Conservation (phyloP, 2,113 vertebrate genomes). For the Phoxinus phoxinus region DNA sequence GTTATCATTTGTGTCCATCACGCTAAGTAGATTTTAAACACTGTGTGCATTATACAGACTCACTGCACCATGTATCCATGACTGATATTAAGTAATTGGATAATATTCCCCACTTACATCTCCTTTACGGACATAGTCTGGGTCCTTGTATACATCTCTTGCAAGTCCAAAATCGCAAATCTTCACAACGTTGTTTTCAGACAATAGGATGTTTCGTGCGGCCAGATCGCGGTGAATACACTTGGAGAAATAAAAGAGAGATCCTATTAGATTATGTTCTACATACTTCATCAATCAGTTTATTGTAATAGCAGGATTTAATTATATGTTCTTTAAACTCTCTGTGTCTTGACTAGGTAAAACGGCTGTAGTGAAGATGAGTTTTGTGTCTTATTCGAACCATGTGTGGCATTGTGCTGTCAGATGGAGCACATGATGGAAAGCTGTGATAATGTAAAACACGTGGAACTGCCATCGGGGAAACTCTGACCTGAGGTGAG, state of each 20-base stretch:
- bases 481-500: conserved; percentile 57
- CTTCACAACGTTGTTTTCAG: conserved; percentile 95
- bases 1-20: conserved; percentile 46
- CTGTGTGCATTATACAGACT: not conserved
- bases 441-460: conserved; percentile 50
- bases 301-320: not conserved
- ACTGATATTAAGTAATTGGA: not conserved
- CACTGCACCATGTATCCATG: not conserved
- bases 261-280: not conserved
- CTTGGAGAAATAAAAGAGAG: conserved; percentile 66
- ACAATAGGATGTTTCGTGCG: conserved; percentile 91
- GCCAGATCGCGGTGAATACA: conserved; percentile 93
- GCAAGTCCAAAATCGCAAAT: conserved; percentile 95
- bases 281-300: not conserved
- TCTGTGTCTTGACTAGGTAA: not conserved
- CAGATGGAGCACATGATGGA: conserved; percentile 49
- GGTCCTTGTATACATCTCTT: conserved; percentile 93
- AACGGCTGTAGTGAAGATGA: conserved; percentile 18
- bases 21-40: conserved; percentile 44
- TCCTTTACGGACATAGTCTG: conserved; percentile 93
- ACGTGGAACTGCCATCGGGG: conserved; percentile 63
- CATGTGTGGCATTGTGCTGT: conserved; percentile 44
- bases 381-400: conserved; percentile 50
- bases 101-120: conserved; percentile 80
- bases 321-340: not conserved